Base-by-base conservation (phyloP, 2,888 invertebrate genomes). In the Candidula unifasciata region DNA sequence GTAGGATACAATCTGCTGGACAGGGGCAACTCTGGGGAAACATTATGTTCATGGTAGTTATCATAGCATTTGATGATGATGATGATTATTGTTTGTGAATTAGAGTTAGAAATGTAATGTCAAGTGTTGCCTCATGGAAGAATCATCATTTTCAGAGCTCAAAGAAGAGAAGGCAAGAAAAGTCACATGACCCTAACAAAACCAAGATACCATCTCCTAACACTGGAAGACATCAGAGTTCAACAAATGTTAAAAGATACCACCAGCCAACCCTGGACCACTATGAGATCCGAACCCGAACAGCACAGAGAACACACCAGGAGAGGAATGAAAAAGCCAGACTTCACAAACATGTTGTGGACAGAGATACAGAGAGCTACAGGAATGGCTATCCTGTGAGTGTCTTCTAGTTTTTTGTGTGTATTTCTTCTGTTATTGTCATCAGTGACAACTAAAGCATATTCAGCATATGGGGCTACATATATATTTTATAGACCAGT, bases 341-440 rank as follows among this genome's bases (percentile, higher is more conserved):
- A n/a, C 13, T 13, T 8, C 0, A 24, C 27, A 68, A 66, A 35
- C 52, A 64, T 18, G 30, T 68, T 44, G 78, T 71, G 52, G 79
- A 84, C 78, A 57, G n/a, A 52, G 83, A 80, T n/a, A 83, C 76
- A 64, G 52, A 77, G 52, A 60, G 64, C 8, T 80, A 80, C 79
- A 84, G 80, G 81, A 54, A 37, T 30, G 82, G 82, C n/a, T 84
- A 84, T 74, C 84, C 84, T 18, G 84, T 84, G 35, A 84, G 84
- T 27, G n/a, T 37, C 24, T 37, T 21, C 37, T 3, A 1, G 24
- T 18, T 21, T 69, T 69, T 24, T 68, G 30, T 33, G 6, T 33
- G 16, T 68, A 16, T 69, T 35, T 69, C 18, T 66, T 66, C 27
- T 44, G 0, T 10, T 6, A 13, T 44, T 44, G 44, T 44, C 44